Evolutionary conservation across 1,140 invertebrate species (phyloP).

Genomic region (Glomeris maerens): DNA sequence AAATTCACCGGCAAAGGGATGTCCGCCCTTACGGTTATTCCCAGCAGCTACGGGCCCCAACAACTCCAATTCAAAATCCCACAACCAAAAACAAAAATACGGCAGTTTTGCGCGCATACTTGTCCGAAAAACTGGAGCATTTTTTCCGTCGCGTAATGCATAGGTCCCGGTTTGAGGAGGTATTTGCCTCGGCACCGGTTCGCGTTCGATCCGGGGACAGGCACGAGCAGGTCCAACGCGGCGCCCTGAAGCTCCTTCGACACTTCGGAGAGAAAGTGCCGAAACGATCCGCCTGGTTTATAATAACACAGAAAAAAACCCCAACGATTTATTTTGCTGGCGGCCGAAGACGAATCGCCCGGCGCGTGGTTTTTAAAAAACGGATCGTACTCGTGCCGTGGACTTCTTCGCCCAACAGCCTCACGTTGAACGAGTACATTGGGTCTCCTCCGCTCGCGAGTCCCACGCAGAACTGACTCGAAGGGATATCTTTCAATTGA

Average conservation of each 20-base stretch:
- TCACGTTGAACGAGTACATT: conserved; percentile 32
- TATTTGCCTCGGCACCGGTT: conserved; percentile 25
- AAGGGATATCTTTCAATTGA: conserved; percentile 27
- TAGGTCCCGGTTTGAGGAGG: conserved; percentile 26
- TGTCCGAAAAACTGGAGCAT: conserved; percentile 32
- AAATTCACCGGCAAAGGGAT: conserved; percentile 32
- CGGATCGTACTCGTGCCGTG: conserved; percentile 30
- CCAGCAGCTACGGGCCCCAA: conserved; percentile 27
- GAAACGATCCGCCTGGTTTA: conserved; percentile 31
- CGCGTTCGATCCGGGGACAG: conserved; percentile 22
- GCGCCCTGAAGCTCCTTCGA: conserved; percentile 27
- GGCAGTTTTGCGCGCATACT: conserved; percentile 19
- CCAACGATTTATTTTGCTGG: too few relatives aligned
- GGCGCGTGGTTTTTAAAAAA: background rate
- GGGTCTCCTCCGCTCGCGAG: conserved; percentile 32
- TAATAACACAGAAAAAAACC: background rate
- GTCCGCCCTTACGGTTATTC: conserved; percentile 32
- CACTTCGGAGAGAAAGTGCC: conserved; percentile 32
- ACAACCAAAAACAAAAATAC: background rate
- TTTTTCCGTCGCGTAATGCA: conserved; percentile 30
- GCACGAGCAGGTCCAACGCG: conserved; percentile 23
- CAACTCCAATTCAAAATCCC: too few relatives aligned
- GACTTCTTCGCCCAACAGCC: conserved; percentile 32
- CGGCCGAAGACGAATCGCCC: background rate
- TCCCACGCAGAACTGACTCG: conserved; percentile 30